A percentile compares a stretch with the other conserved stretches of the same genome.
Conservation (phyloP, 2,888 invertebrate species). For the Oscheius onirici region DNA sequence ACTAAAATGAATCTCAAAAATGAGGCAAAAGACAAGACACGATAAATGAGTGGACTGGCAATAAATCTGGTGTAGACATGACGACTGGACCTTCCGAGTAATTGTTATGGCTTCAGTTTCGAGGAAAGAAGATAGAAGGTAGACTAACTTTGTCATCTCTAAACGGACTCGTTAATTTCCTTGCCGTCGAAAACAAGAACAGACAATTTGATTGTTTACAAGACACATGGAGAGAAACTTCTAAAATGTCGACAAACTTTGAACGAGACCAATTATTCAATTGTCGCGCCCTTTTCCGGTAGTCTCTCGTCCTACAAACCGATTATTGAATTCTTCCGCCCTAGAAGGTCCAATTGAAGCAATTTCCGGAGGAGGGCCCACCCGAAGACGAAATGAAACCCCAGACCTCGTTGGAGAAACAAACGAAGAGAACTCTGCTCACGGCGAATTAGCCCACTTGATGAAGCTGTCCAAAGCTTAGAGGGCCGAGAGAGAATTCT, state of each 20-base stretch:
- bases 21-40: too few species aligned
- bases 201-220: neutral
- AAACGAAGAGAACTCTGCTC: neutral
- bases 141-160: neutral
- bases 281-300: conserved; percentile 2
- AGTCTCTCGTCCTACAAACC: neutral
- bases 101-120: neutral
- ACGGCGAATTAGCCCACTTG: neutral
- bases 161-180: neutral
- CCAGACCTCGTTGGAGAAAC: neutral
- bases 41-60: too few species aligned
- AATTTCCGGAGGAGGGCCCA: conserved; percentile 1
- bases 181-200: neutral
- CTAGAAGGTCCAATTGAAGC: conserved; percentile 21
- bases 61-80: too few species aligned
- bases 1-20: too few species aligned
- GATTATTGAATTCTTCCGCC: conserved; percentile 31
- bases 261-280: conserved; percentile 27
- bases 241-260: neutral
- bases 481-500: neutral
- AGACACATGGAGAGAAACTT: neutral
- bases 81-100: neutral
- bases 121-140: neutral
- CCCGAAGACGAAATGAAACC: neutral
- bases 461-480: neutral